phyloP scores from a whole-genome alignment of 2,113 vertebrate genomes.

The Diadophis punctatus region DNA sequence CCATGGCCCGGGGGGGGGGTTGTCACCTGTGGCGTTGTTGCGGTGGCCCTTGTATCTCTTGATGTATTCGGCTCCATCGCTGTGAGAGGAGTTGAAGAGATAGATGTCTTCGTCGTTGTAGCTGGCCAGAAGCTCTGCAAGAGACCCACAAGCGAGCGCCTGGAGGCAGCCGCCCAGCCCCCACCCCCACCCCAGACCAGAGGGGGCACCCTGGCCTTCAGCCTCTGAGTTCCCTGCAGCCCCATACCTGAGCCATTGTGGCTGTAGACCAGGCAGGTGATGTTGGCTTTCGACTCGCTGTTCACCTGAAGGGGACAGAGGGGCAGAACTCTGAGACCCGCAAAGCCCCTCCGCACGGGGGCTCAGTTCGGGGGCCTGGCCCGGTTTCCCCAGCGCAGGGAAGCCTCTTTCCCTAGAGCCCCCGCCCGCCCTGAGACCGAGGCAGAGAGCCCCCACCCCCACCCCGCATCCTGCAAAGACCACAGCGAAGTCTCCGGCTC shows the following conservation, averaged over 20 bases:
- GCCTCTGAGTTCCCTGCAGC: background rate
- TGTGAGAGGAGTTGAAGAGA: slow-evolving; percentile 90
- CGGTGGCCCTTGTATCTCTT: slow-evolving; percentile 91
- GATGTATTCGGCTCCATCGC: slow-evolving; percentile 85
- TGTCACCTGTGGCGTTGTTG: slow-evolving; percentile 89
- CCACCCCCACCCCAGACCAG: rapidly evolving
- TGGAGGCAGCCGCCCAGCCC: background rate
- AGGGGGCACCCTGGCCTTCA: background rate
- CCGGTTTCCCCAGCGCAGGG: no score
- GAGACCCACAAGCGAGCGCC: rapidly evolving
- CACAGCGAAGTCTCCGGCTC: background rate
- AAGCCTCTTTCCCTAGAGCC: no score
- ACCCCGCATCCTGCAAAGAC: background rate
- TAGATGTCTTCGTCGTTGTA: slow-evolving; percentile 98
- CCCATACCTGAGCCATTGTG: slow-evolving; percentile 87
- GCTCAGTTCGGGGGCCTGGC: no score
- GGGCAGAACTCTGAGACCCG: background rate
- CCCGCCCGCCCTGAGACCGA: background rate
- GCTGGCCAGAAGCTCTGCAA: slow-evolving; percentile 86
- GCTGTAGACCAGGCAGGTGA: slow-evolving; percentile 95
- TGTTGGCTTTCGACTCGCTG: slow-evolving; percentile 96
- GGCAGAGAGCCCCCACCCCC: no score
- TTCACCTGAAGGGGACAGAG: slow-evolving; percentile 65
- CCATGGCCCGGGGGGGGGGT: background rate
- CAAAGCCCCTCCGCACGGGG: background rate